Percentiles rank a stretch among this genome's conserved stretches.
Evolutionary conservation across 1,140 invertebrate species (phyloP).

Genomic region (Doryteuthis pealeii): DNA sequence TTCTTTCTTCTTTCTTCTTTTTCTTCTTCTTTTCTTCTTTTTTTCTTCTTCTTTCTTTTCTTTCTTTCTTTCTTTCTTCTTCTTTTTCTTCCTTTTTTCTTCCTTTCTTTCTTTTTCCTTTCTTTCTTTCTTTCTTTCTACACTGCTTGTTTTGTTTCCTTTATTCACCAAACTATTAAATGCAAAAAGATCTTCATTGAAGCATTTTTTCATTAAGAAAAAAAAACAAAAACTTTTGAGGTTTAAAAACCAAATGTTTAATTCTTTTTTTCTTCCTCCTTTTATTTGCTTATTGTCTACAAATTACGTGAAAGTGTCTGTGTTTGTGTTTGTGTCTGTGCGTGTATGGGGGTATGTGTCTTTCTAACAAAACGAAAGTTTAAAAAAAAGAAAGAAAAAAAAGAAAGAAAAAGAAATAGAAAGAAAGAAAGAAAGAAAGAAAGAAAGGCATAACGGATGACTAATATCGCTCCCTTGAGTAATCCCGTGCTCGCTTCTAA

Average conservation of each 20-base stretch:
- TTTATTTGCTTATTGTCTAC: not conserved
- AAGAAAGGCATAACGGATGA: not conserved
- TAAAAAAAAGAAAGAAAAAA: no score
- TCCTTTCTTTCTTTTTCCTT: slow-evolving; percentile 8
- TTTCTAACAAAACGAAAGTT: no score
- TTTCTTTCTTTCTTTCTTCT: slow-evolving; percentile 1
- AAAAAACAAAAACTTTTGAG: no score
- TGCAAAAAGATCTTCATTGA: slow-evolving; percentile 8
- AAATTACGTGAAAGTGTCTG: no score
- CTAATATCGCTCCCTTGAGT: not conserved
- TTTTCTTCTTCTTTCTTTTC: not conserved
- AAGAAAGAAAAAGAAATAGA: no score
- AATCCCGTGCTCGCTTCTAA: not conserved
- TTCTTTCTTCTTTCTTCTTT: slow-evolving; percentile 18
- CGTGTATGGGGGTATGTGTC: no score
- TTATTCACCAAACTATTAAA: slow-evolving; percentile 6
- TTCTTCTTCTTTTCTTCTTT: slow-evolving; percentile 15
- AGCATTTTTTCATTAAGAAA: no score
- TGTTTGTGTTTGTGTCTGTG: no score
- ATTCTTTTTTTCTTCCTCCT: not conserved
- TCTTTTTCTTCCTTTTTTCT: slow-evolving; percentile 14
- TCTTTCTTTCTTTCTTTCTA: not conserved
- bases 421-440: no score
- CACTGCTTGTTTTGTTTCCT: not conserved
- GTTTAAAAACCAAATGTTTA: no score